Percentiles rank a stretch among this genome's conserved stretches.
phyloP scores from a whole-genome alignment of 2,113 vertebrate species.

The Poecilia latipinna region DNA sequence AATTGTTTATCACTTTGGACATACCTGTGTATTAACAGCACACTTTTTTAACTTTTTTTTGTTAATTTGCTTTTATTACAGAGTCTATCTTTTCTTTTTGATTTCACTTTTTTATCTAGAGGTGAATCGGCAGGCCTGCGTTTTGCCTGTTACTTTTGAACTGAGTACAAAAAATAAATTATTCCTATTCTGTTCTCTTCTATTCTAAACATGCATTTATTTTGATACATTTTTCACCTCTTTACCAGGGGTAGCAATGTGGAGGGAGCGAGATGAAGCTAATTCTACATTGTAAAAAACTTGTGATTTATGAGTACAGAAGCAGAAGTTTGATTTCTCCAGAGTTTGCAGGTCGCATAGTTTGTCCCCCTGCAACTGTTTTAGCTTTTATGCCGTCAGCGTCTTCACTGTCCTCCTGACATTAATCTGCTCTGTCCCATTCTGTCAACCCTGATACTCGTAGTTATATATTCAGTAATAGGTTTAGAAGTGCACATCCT shows the following conservation, averaged over 20 bases:
- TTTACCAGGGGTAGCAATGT: neutral
- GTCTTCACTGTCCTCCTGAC: slow-evolving; percentile 41
- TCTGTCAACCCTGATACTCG: slow-evolving; percentile 50
- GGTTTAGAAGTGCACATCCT: slow-evolving; percentile 58
- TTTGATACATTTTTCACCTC: neutral
- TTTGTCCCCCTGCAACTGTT: slow-evolving; percentile 31
- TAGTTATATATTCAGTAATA: slow-evolving; percentile 65
- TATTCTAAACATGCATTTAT: neutral
- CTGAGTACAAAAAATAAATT: too few species aligned
- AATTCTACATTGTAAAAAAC: neutral
- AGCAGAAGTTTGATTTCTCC: slow-evolving; percentile 21
- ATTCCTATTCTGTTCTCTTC: too few species aligned
- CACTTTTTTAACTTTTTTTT: too few species aligned
- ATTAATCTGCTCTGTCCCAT: slow-evolving; percentile 57
- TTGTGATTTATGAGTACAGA: neutral
- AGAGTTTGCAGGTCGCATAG: slow-evolving; percentile 31
- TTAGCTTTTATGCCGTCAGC: slow-evolving; percentile 39
- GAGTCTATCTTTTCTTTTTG: too few species aligned
- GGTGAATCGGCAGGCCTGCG: too few species aligned
- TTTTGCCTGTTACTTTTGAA: too few species aligned
- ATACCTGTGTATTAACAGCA: too few species aligned
- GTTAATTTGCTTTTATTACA: too few species aligned
- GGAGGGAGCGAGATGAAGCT: too few species aligned
- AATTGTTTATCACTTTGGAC: too few species aligned
- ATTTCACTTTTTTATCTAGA: too few species aligned